Evolutionary conservation across 1,140 invertebrate genomes (phyloP).

Genomic region (Lepidurus arcticus): DNA sequence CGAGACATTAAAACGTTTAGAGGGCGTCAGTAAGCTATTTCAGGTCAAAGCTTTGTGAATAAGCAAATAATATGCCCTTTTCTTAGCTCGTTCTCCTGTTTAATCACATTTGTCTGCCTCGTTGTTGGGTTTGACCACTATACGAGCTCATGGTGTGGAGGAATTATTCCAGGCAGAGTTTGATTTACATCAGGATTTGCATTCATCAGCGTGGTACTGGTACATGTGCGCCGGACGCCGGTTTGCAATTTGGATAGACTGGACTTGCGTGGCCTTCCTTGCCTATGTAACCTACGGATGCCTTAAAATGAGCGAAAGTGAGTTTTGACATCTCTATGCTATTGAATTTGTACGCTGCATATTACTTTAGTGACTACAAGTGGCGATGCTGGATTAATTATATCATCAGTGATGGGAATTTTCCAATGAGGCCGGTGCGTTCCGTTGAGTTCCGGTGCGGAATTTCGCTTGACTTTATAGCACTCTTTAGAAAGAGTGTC

Average conservation of each 20-base stretch:
- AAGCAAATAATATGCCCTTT: not conserved
- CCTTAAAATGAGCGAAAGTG: constrained; percentile 55
- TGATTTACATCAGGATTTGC: constrained; percentile 46
- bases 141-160: constrained; percentile 49
- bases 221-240: constrained; percentile 70
- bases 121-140: constrained; percentile 52
- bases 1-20: constrained; percentile 81
- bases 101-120: constrained; percentile 54
- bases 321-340: constrained; percentile 15
- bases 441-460: too few relatives aligned
- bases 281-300: constrained; percentile 65
- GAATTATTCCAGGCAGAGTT: constrained; percentile 48
- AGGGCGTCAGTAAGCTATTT: constrained; percentile 56
- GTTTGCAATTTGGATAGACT: constrained; percentile 75
- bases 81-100: constrained; percentile 53
- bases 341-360: not conserved
- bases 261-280: constrained; percentile 64
- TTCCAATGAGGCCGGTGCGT: constrained; percentile 55
- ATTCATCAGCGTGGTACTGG: constrained; percentile 54
- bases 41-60: not conserved
- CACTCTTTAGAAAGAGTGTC: too few relatives aligned
- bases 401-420: constrained; percentile 50
- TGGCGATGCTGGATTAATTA: constrained; percentile 49
- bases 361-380: constrained; percentile 33
- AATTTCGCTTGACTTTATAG: too few relatives aligned